A percentile compares a stretch with the other conserved stretches of the same genome.
phyloP scores from a whole-genome alignment of 37 sponge, comb jelly and placozoan species.

The Cliona cf. orientalis region DNA sequence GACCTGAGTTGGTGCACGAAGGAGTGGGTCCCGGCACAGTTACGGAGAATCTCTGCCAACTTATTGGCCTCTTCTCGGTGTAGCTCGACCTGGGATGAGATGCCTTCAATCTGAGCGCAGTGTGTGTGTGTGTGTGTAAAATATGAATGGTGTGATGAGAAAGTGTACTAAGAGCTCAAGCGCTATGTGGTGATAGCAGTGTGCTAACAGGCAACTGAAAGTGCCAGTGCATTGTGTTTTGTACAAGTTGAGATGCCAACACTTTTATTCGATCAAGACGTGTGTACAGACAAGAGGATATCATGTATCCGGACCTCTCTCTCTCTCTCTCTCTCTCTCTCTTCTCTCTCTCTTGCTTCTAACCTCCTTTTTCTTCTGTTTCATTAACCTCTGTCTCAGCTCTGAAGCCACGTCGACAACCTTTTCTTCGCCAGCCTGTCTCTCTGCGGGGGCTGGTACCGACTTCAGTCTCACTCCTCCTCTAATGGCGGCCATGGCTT shows the following conservation, averaged over 20 bases:
- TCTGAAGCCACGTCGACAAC: slow-evolving; percentile 65
- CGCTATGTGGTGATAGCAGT: too few relatives aligned
- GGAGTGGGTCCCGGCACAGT: neutral
- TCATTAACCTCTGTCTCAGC: slow-evolving; percentile 38
- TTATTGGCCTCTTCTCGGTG: slow-evolving; percentile 32
- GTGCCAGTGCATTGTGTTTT: neutral
- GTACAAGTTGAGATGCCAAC: neutral
- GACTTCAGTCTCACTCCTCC: slow-evolving; percentile 26
- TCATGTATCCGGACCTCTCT: too few relatives aligned
- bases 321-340: too few relatives aligned
- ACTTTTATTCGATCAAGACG: too few relatives aligned
- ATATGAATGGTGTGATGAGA: too few relatives aligned
- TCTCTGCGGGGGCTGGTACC: slow-evolving; percentile 25
- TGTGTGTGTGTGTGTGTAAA: neutral
- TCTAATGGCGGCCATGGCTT: slow-evolving; percentile 49
- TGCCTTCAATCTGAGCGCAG: neutral
- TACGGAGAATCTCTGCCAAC: slow-evolving; percentile 18
- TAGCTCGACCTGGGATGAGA: slow-evolving; percentile 4
- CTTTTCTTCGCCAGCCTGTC: slow-evolving; percentile 18
- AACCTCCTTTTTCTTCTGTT: too few relatives aligned
- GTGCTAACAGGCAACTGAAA: too few relatives aligned
- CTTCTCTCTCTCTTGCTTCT: neutral
- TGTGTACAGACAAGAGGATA: too few relatives aligned
- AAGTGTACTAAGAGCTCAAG: too few relatives aligned
- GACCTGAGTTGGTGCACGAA: slow-evolving; percentile 44